Percentiles rank a stretch among this genome's conserved stretches.
Evolutionary conservation across 2,113 vertebrate genomes (phyloP).

Genomic region (Bubo bubo): DNA sequence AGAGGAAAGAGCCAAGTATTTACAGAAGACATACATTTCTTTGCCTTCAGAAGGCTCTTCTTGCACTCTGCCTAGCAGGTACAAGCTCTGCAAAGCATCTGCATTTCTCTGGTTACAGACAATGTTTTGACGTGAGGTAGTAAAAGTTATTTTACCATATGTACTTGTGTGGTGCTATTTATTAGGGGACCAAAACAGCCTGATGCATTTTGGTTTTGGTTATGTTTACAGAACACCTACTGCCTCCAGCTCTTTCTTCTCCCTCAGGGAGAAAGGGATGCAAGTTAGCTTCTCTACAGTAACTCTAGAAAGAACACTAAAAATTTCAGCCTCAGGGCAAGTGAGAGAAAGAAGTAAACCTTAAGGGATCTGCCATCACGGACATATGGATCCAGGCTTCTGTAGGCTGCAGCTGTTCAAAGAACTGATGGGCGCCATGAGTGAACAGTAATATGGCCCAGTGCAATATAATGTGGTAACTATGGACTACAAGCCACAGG

Average conservation of each 20-base stretch:
- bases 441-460: neutral
- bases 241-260: neutral
- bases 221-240: slow-evolving; percentile 28
- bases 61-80: neutral
- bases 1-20: neutral
- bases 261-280: neutral
- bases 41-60: neutral
- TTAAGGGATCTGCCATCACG: neutral
- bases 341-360: neutral
- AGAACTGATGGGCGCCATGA: neutral
- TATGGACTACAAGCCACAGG: neutral
- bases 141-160: slow-evolving; percentile 10
- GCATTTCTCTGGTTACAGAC: slow-evolving; percentile 8
- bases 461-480: neutral
- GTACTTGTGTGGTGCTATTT: neutral
- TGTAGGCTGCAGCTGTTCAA: neutral
- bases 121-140: slow-evolving; percentile 2
- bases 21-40: neutral
- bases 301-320: neutral
- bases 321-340: neutral
- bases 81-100: slow-evolving; percentile 24
- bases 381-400: neutral
- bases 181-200: slow-evolving; percentile 6
- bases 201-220: neutral
- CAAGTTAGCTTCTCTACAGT: neutral